Conservation (phyloP, 2,888 invertebrate species). For the Rhaphigaster nebulosa region DNA sequence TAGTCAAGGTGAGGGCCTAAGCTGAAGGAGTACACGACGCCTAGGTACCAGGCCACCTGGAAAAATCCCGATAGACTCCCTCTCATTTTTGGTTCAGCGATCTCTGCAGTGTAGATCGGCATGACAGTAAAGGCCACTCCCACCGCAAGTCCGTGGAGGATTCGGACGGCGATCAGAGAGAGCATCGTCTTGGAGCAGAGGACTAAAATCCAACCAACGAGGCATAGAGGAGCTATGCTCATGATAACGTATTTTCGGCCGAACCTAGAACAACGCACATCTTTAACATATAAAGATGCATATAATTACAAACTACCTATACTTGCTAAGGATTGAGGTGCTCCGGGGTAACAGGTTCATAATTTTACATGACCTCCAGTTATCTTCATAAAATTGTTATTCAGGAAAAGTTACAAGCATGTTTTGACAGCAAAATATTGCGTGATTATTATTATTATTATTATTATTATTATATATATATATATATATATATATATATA, state of each 20-base stretch:
- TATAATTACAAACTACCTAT: too few relatives aligned
- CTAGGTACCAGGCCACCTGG: conserved; percentile 65
- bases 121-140: conserved; percentile 65
- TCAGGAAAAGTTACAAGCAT: too few relatives aligned
- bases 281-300: neutral
- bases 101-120: conserved; percentile 66
- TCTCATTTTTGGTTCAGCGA: conserved; percentile 65
- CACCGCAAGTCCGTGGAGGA: conserved; percentile 65
- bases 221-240: conserved; percentile 62
- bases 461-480: too few relatives aligned
- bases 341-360: too few relatives aligned
- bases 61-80: conserved; percentile 66
- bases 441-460: too few relatives aligned
- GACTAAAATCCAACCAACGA: conserved; percentile 62
- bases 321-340: too few relatives aligned
- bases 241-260: conserved; percentile 51
- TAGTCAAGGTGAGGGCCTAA: conserved; percentile 67
- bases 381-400: too few relatives aligned
- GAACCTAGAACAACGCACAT: neutral
- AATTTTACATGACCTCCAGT: too few relatives aligned
- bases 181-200: conserved; percentile 69
- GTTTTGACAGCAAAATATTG: too few relatives aligned
- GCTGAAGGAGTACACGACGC: conserved; percentile 64
- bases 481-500: too few relatives aligned
- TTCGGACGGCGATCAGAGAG: conserved; percentile 68